Conservation (phyloP, 1,140 invertebrate species). For the Orussus abietinus region DNA sequence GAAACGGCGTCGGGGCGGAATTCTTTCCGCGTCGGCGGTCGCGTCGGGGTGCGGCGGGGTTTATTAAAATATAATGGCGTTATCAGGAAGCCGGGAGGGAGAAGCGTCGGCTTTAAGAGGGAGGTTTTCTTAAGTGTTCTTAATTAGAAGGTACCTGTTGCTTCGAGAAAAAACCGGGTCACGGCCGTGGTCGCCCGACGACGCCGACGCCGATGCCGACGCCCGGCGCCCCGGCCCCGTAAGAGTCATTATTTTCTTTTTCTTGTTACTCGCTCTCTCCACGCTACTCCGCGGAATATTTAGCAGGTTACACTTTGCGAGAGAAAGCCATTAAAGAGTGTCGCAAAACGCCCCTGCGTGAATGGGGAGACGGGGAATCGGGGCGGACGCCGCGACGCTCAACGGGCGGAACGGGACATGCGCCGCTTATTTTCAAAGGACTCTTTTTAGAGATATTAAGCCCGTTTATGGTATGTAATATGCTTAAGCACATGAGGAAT, state of each 20-base stretch:
- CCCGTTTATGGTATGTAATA: too few relatives aligned
- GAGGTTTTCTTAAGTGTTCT: constrained; percentile 57
- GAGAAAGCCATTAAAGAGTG: too few relatives aligned
- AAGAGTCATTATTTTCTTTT: constrained; percentile 54
- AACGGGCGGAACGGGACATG: too few relatives aligned
- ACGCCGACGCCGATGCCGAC: constrained; percentile 22
- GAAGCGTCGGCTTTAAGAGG: constrained; percentile 53
- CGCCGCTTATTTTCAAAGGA: too few relatives aligned
- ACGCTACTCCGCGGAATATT: constrained; percentile 31
- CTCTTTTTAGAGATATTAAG: too few relatives aligned
- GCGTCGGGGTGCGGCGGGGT: constrained; percentile 21
- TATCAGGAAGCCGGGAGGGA: constrained; percentile 37
- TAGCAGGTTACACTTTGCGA: constrained; percentile 27
- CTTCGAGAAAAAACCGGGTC: constrained; percentile 55
- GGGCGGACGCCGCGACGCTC: too few relatives aligned
- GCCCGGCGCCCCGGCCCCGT: constrained; percentile 37
- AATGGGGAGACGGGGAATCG: too few relatives aligned
- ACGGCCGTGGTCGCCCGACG: constrained; percentile 45
- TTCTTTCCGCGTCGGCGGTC: constrained; percentile 19
- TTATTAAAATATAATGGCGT: constrained; percentile 50
- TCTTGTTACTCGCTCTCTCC: constrained; percentile 33
- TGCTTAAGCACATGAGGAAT: too few relatives aligned
- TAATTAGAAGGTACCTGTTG: constrained; percentile 57
- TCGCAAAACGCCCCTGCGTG: too few relatives aligned
- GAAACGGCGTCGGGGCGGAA: too few relatives aligned